These are phyloP conservation scores for Setipinna tenuifilis DNA, from an alignment of 2,797 vertebrate species.

Conservation along the genomic window DNA sequence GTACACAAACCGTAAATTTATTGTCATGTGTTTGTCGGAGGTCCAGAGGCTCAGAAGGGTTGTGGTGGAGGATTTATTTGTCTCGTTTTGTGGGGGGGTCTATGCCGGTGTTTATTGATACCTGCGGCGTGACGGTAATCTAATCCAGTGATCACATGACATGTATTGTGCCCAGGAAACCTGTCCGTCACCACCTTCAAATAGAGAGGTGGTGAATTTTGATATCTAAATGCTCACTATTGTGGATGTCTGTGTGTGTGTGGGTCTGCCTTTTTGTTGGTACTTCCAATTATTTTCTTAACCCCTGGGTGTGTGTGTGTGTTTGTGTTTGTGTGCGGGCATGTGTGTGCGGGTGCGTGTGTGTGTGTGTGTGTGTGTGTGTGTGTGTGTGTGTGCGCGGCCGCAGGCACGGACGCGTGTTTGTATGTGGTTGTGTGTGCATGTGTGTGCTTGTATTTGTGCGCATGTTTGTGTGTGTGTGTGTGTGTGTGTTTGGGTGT, in stretches of 20 bases:
- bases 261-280: too few relatives aligned
- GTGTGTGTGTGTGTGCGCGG: not conserved
- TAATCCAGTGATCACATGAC: not conserved
- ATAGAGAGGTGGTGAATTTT: constrained; percentile 4
- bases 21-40: not conserved
- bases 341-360: not conserved
- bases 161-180: not conserved
- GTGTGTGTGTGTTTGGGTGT: constrained; percentile 1
- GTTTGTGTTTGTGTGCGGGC: too few relatives aligned
- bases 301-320: too few relatives aligned
- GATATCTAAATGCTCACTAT: not conserved
- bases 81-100: constrained; percentile 1
- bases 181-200: not conserved
- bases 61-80: not conserved
- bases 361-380: not conserved
- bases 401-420: too few relatives aligned
- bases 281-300: too few relatives aligned
- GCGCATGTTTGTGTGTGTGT: constrained; percentile 24
- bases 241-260: constrained; percentile 3
- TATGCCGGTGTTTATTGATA: not conserved
- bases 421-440: not conserved
- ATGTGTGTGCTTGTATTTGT: not conserved
- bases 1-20: not conserved
- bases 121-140: not conserved
- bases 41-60: not conserved